Conservation (phyloP, 2,797 vertebrate species). For the Tinamus major region DNA sequence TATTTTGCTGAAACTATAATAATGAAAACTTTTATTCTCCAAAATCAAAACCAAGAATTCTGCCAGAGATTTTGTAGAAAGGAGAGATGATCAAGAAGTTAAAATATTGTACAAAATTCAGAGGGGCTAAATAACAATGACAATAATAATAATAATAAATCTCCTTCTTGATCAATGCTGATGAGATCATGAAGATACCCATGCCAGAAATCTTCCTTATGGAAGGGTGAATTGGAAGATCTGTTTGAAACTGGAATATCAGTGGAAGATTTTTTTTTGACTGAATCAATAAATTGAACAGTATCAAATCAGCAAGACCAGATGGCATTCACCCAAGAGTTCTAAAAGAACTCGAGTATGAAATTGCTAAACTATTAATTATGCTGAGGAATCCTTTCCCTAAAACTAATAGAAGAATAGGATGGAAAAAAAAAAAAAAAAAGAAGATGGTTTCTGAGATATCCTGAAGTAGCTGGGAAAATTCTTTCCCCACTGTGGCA, state of each 20-base stretch:
- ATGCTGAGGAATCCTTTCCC: neutral
- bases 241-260: neutral
- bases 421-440: accelerated
- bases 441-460: neutral
- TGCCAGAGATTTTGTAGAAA: neutral
- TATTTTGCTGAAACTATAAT: conserved; percentile 1
- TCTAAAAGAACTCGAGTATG: neutral
- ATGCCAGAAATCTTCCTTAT: neutral
- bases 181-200: neutral
- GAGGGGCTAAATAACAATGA: neutral
- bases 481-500: neutral
- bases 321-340: conserved; percentile 4
- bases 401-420: neutral
- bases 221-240: neutral
- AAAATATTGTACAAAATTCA: neutral
- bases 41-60: neutral
- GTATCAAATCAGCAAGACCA: neutral
- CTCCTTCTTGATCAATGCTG: neutral
- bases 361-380: conserved; percentile 28
- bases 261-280: neutral
- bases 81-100: conserved; percentile 36
- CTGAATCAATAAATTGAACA: neutral
- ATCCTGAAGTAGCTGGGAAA: neutral
- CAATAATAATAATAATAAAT: neutral
- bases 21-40: conserved; percentile 4